Percentiles rank a stretch among this genome's conserved stretches.
These are phyloP conservation scores for Polydrusus cervinus DNA, from an alignment of 2,888 invertebrate genomes.

Conservation along the genomic window DNA sequence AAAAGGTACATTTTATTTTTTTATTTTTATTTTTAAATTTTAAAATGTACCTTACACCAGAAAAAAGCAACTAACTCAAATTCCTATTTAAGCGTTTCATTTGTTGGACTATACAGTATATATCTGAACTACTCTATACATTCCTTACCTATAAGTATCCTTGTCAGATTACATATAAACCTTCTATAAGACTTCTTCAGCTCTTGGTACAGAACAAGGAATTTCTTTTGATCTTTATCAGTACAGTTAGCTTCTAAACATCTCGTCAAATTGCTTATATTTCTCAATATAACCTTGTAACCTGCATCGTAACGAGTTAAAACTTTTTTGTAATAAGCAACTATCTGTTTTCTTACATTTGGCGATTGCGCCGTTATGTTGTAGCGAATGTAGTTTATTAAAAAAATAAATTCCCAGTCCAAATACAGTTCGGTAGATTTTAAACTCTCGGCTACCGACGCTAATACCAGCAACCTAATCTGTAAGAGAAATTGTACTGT, in stretches of 20 bases:
- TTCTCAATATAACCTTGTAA: constrained; percentile 61
- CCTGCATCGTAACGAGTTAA: constrained; percentile 73
- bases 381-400: constrained; percentile 77
- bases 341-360: constrained; percentile 79
- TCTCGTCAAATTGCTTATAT: constrained; percentile 52
- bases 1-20: no score
- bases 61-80: no score
- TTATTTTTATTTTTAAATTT: no score
- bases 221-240: constrained; percentile 46
- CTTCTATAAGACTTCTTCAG: constrained; percentile 54
- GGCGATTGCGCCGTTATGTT: constrained; percentile 83
- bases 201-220: constrained; percentile 54
- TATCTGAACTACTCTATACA: not conserved
- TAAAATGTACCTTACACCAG: no score
- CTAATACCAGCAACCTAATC: constrained; percentile 80
- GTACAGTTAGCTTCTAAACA: constrained; percentile 34
- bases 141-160: constrained; percentile 57
- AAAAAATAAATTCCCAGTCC: constrained; percentile 76
- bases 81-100: no score
- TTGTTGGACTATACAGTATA: no score
- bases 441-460: constrained; percentile 82
- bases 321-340: constrained; percentile 84
- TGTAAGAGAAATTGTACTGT: constrained; percentile 67
- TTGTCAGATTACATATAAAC: constrained; percentile 57
- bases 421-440: constrained; percentile 81